Conservation (phyloP, 2,797 vertebrate species). For the Semaprochilodus insignis region DNA sequence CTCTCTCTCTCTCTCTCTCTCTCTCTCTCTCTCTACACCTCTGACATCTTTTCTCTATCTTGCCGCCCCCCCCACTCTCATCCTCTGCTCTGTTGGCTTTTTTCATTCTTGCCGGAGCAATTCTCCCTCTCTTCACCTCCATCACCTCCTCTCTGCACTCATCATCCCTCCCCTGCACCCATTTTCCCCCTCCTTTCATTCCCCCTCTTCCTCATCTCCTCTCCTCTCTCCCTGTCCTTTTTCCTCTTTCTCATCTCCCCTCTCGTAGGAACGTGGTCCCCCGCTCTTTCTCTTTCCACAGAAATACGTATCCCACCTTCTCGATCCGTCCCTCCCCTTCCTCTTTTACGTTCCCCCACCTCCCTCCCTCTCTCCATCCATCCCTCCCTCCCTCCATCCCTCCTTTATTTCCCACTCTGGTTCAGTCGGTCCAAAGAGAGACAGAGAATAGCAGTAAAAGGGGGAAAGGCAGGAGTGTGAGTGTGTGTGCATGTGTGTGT, state of each 20-base stretch:
- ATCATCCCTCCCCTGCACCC: slow-evolving; percentile 51
- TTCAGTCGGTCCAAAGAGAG: slow-evolving; percentile 67
- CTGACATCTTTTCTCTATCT: slow-evolving; percentile 32
- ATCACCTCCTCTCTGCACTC: slow-evolving; percentile 44
- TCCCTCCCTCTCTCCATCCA: slow-evolving; percentile 45
- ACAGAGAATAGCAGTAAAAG: slow-evolving; percentile 56
- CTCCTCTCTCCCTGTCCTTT: slow-evolving; percentile 9
- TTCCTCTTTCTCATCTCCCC: slow-evolving; percentile 66
- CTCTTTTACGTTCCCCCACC: slow-evolving; percentile 39
- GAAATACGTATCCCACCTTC: slow-evolving; percentile 35
- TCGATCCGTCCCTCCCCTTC: slow-evolving; percentile 46
- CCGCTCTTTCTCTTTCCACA: slow-evolving; percentile 34
- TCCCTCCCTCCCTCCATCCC: slow-evolving; percentile 45
- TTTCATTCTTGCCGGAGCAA: neutral
- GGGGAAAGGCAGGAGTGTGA: slow-evolving; percentile 57
- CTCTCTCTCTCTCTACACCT: slow-evolving; percentile 56
- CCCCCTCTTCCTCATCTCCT: slow-evolving; percentile 65
- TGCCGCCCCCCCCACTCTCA: slow-evolving; percentile 59
- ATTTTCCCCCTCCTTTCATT: slow-evolving; percentile 16
- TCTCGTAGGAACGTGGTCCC: slow-evolving; percentile 66
- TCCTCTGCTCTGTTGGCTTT: neutral
- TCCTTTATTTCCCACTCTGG: slow-evolving; percentile 56
- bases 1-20: slow-evolving; percentile 57
- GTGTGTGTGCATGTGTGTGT: slow-evolving; percentile 54
- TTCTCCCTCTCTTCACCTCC: slow-evolving; percentile 34